Conservation (phyloP, 1,140 invertebrate genomes). For the Magallana angulata region DNA sequence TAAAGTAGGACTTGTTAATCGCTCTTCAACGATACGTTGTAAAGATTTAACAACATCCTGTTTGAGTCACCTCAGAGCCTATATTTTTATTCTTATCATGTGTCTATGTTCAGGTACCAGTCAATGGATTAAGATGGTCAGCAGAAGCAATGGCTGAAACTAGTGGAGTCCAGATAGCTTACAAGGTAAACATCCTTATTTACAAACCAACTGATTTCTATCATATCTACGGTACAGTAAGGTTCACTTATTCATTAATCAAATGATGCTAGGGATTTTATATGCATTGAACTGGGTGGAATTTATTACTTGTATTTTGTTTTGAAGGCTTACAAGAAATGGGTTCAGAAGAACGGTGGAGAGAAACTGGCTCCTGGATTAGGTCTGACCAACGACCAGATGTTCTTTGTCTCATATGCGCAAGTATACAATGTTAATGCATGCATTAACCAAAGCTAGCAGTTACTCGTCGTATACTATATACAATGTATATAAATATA, state of each 20-base stretch:
- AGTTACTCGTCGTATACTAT: no score
- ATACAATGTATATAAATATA: no score
- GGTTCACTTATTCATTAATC: background rate
- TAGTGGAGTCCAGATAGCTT: slow-evolving; percentile 61
- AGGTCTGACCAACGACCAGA: slow-evolving; percentile 90
- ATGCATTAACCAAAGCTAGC: no score
- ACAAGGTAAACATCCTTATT: slow-evolving; percentile 48
- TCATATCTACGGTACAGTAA: background rate
- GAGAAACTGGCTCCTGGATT: slow-evolving; percentile 88
- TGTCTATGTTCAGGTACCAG: slow-evolving; percentile 47
- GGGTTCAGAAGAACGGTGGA: slow-evolving; percentile 65
- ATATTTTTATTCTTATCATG: no score
- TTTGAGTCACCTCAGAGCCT: no score
- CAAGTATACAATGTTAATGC: slow-evolving; percentile 83
- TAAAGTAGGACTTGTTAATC: no score
- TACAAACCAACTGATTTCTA: no score
- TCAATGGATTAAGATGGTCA: slow-evolving; percentile 49
- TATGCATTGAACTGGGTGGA: background rate
- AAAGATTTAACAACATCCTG: no score
- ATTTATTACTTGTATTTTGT: background rate
- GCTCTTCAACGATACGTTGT: no score
- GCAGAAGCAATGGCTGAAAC: slow-evolving; percentile 56
- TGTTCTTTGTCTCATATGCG: slow-evolving; percentile 96
- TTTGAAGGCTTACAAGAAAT: slow-evolving; percentile 85
- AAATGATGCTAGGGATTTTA: no score